These are phyloP conservation scores for Paracentrotus lividus DNA, from an alignment of 53 echinoderm and acorn worm genomes.

Conservation along the genomic window DNA sequence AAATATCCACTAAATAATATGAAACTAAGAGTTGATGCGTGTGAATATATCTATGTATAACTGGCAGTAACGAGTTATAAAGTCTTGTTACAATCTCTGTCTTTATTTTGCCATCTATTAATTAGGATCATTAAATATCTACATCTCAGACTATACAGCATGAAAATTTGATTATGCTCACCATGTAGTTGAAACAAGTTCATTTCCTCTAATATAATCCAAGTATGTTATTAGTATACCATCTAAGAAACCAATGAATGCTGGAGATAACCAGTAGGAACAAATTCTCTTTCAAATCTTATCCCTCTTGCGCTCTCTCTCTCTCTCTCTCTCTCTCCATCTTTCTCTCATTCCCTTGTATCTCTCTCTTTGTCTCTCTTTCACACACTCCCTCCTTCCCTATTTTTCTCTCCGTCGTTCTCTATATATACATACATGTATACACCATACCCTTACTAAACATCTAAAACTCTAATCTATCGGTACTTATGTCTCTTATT, in stretches of 20 bases:
- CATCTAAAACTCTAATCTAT: constrained; percentile 29
- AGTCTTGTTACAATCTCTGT: too few relatives aligned
- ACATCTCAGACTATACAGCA: background rate
- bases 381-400: background rate
- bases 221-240: background rate
- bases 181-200: too few relatives aligned
- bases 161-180: background rate
- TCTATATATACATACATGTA: background rate
- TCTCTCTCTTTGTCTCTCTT: too few relatives aligned
- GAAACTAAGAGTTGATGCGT: background rate
- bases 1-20: background rate
- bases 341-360: background rate
- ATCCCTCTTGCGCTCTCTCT: background rate
- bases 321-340: constrained; percentile 12
- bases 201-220: background rate
- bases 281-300: background rate
- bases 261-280: background rate
- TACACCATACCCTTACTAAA: background rate
- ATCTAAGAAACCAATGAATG: background rate
- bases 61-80: too few relatives aligned
- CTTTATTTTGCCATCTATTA: too few relatives aligned
- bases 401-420: background rate
- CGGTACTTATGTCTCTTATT: constrained; percentile 14
- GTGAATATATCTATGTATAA: background rate
- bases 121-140: too few relatives aligned